Percentiles rank a stretch among this genome's conserved stretches.
phyloP scores from a whole-genome alignment of 2,113 vertebrate genomes.

The Electrona antarctica region DNA sequence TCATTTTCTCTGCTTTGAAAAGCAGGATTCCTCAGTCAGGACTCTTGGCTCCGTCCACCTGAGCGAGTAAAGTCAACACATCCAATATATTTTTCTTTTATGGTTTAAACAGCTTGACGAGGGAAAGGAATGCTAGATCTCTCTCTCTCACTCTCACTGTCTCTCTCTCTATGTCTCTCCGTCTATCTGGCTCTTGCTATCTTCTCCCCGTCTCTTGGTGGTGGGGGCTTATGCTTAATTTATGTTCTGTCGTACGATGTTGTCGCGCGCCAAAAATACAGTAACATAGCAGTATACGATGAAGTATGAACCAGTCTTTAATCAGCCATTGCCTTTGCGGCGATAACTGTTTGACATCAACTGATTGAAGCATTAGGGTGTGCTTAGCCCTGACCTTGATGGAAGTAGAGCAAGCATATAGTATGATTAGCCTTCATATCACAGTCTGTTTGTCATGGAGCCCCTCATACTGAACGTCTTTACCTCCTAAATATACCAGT shows the following conservation, averaged over 20 bases:
- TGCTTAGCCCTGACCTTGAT: neutral
- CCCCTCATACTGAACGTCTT: slow-evolving; percentile 2
- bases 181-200: neutral
- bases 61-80: slow-evolving; percentile 61
- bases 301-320: neutral
- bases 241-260: no score
- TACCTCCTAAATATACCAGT: slow-evolving; percentile 3
- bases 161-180: neutral
- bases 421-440: slow-evolving; percentile 18
- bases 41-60: slow-evolving; percentile 56
- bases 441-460: slow-evolving; percentile 16
- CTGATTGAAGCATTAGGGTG: slow-evolving; percentile 5
- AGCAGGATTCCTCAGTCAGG: slow-evolving; percentile 36
- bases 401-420: slow-evolving; percentile 11
- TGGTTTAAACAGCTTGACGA: slow-evolving; percentile 43
- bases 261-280: no score
- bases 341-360: slow-evolving; percentile 19
- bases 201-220: slow-evolving; percentile 1
- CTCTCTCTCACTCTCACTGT: slow-evolving; percentile 15
- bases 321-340: slow-evolving; percentile 5
- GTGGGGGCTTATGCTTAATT: no score
- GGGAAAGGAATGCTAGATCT: slow-evolving; percentile 28
- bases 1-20: slow-evolving; percentile 58
- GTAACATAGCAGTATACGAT: no score
- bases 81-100: slow-evolving; percentile 54